Percentiles rank a stretch among this genome's conserved stretches.
Conservation (phyloP, 2,113 vertebrate genomes). For the Natator depressus region DNA sequence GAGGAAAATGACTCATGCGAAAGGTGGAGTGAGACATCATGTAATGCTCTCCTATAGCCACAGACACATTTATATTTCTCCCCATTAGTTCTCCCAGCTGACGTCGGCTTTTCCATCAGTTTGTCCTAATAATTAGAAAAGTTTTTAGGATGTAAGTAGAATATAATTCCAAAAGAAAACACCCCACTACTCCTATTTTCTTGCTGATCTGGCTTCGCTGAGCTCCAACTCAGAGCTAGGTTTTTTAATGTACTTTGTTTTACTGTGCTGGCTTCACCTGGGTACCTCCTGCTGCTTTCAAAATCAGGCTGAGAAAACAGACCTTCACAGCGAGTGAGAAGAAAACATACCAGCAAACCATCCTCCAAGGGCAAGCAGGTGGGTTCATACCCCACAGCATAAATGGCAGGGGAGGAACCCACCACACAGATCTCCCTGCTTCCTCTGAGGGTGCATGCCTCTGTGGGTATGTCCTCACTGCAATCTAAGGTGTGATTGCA, state of each 20-base stretch:
- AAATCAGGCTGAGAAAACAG: slow-evolving; percentile 63
- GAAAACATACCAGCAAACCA: slow-evolving; percentile 39
- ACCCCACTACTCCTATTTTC: slow-evolving; percentile 70
- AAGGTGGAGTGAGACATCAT: slow-evolving; percentile 68
- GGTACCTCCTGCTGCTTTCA: slow-evolving; percentile 62
- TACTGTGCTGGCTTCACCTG: slow-evolving; percentile 51
- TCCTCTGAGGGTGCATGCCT: background rate
- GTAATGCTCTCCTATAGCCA: slow-evolving; percentile 68
- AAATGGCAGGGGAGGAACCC: background rate
- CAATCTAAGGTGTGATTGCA: background rate
- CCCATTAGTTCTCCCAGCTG: slow-evolving; percentile 69
- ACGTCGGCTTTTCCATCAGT: slow-evolving; percentile 68
- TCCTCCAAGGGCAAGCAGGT: background rate
- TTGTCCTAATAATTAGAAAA: slow-evolving; percentile 73
- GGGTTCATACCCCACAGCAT: background rate
- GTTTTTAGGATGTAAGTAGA: slow-evolving; percentile 72
- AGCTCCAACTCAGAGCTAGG: slow-evolving; percentile 64
- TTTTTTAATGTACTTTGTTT: slow-evolving; percentile 57
- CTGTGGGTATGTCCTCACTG: background rate
- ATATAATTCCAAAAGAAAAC: slow-evolving; percentile 73
- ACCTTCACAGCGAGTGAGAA: slow-evolving; percentile 26
- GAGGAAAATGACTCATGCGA: slow-evolving; percentile 70
- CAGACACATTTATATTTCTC: slow-evolving; percentile 73
- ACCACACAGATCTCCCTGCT: background rate
- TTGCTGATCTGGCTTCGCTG: slow-evolving; percentile 69